Conservation (phyloP, 2,888 invertebrate species). For the Archips crataeganus region DNA sequence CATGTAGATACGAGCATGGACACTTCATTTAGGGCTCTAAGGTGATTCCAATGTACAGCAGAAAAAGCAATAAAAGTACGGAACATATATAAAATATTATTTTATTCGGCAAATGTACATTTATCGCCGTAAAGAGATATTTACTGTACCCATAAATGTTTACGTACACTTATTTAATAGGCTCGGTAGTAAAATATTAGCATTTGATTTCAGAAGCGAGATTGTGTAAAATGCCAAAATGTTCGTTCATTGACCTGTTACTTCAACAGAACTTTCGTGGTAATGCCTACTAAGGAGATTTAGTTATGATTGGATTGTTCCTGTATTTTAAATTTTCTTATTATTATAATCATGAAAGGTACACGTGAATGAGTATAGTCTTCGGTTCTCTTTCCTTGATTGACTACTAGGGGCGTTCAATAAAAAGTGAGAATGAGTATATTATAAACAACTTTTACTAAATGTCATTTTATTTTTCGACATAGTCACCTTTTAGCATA, state of each 20-base stretch:
- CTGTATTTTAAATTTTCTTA: background rate
- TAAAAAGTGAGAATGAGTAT: no score
- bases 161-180: conserved; percentile 19
- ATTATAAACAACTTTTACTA: no score
- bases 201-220: conserved; percentile 3
- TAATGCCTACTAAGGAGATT: background rate
- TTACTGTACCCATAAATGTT: conserved; percentile 22
- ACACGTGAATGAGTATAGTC: no score
- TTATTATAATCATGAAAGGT: no score
- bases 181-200: conserved; percentile 19
- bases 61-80: background rate
- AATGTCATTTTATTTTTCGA: no score
- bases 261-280: background rate
- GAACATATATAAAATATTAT: conserved; percentile 10
- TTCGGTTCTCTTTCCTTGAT: no score
- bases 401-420: no score
- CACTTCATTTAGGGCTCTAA: background rate
- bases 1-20: no score
- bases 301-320: background rate
- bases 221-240: background rate
- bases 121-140: conserved; percentile 22
- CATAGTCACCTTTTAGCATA: no score
- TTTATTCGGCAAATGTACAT: conserved; percentile 2
- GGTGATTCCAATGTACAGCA: background rate
- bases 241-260: background rate